Evolutionary conservation across 53 echinoderm and acorn worm genomes (phyloP).

Genomic region (Arbacia lixula): DNA sequence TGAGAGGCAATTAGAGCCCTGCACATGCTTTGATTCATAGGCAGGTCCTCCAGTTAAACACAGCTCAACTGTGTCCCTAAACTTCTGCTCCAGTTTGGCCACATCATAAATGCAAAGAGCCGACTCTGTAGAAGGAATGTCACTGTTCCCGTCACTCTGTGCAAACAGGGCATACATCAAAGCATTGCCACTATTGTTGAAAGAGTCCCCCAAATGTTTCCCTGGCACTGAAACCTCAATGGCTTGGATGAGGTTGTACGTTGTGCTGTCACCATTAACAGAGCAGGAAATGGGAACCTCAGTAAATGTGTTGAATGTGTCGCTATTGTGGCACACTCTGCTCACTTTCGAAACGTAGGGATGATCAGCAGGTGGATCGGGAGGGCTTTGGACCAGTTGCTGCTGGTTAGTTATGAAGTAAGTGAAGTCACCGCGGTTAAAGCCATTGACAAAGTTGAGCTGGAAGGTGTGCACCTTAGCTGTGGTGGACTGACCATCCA

Average conservation of each 20-base stretch:
- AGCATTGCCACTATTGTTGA: neutral
- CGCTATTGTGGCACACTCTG: slow-evolving; percentile 10
- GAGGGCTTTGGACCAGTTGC: neutral
- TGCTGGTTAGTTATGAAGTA: slow-evolving; percentile 39
- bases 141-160: neutral
- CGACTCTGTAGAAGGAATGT: neutral
- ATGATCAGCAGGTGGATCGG: neutral
- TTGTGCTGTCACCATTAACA: neutral
- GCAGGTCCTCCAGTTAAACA: neutral
- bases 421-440: slow-evolving; percentile 1
- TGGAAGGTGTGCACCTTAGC: neutral
- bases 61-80: neutral
- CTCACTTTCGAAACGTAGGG: slow-evolving; percentile 11
- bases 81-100: neutral
- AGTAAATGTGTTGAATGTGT: neutral
- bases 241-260: slow-evolving; percentile 38
- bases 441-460: slow-evolving; percentile 25
- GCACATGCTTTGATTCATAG: neutral
- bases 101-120: slow-evolving; percentile 33
- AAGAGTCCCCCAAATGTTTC: slow-evolving; percentile 3
- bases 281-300: slow-evolving; percentile 8
- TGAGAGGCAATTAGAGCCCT: no score
- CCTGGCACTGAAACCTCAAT: slow-evolving; percentile 22
- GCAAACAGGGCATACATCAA: slow-evolving; percentile 25
- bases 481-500: neutral